These are phyloP conservation scores for Toxotes jaculatrix DNA, from an alignment of 2,113 vertebrate genomes.

Conservation along the genomic window DNA sequence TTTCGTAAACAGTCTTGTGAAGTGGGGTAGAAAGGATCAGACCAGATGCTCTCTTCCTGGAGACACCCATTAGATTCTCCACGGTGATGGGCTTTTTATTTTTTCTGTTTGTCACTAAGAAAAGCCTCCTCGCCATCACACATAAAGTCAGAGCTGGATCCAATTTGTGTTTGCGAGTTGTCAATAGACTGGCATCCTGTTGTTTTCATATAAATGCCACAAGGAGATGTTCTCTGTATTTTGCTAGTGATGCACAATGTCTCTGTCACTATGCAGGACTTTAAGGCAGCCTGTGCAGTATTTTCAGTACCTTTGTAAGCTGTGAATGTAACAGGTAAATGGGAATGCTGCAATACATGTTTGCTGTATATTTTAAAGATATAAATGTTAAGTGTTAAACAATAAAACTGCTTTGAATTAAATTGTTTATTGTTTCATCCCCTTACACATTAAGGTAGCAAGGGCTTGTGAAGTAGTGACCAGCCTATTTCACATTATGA, in stretches of 20 bases:
- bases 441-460: not conserved
- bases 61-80: constrained; percentile 40
- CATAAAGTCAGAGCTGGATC: constrained; percentile 15
- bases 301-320: constrained; percentile 23
- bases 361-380: constrained; percentile 25
- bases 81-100: constrained; percentile 17
- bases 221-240: constrained; percentile 33
- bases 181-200: constrained; percentile 13
- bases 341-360: constrained; percentile 49
- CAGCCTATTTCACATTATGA: constrained; percentile 39
- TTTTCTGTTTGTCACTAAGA: constrained; percentile 21
- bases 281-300: constrained; percentile 14
- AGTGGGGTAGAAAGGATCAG: constrained; percentile 32
- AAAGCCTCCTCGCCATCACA: constrained; percentile 2
- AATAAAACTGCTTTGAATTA: constrained; percentile 30
- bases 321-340: constrained; percentile 51
- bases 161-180: constrained; percentile 30
- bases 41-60: constrained; percentile 27
- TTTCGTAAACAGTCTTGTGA: constrained; percentile 7
- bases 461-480: constrained; percentile 47
- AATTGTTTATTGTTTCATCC: constrained; percentile 22
- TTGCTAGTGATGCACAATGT: constrained; percentile 20
- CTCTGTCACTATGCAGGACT: constrained; percentile 22
- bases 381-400: constrained; percentile 17
- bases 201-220: constrained; percentile 19